phyloP scores from a whole-genome alignment of 2,113 vertebrate species.

The Bambusicola thoracicus region DNA sequence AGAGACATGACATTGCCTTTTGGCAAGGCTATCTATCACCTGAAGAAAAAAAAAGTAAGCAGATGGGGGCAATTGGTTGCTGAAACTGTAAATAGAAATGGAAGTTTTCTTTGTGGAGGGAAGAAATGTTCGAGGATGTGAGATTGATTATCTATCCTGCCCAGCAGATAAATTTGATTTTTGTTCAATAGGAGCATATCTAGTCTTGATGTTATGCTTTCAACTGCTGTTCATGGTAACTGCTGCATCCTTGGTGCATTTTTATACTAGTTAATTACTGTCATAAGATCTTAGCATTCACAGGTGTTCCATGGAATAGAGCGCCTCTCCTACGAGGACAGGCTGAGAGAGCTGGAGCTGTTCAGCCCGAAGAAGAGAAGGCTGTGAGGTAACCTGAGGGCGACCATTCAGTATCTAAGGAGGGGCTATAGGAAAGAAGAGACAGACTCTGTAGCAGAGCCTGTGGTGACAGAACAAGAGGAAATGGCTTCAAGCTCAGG shows the following conservation, averaged over 20 bases:
- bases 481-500: too few species aligned
- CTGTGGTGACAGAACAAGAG: too few species aligned
- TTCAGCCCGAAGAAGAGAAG: too few species aligned
- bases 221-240: neutral
- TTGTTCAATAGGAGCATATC: neutral
- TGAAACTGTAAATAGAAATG: neutral
- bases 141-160: neutral
- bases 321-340: too few species aligned
- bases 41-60: neutral
- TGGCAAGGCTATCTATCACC: neutral
- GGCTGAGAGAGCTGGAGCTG: too few species aligned
- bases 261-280: neutral
- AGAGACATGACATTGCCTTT: neutral
- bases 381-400: too few species aligned
- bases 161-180: neutral
- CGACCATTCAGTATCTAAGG: too few species aligned
- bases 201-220: neutral
- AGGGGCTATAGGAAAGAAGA: too few species aligned
- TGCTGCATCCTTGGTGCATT: neutral
- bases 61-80: accelerated
- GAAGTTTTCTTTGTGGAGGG: neutral
- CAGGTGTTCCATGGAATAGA: too few species aligned
- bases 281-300: neutral
- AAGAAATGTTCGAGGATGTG: neutral
- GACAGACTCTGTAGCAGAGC: too few species aligned